These are phyloP conservation scores for Drosophila yakuba DNA, from an alignment of 1,140 invertebrate genomes.

Conservation along the genomic window DNA sequence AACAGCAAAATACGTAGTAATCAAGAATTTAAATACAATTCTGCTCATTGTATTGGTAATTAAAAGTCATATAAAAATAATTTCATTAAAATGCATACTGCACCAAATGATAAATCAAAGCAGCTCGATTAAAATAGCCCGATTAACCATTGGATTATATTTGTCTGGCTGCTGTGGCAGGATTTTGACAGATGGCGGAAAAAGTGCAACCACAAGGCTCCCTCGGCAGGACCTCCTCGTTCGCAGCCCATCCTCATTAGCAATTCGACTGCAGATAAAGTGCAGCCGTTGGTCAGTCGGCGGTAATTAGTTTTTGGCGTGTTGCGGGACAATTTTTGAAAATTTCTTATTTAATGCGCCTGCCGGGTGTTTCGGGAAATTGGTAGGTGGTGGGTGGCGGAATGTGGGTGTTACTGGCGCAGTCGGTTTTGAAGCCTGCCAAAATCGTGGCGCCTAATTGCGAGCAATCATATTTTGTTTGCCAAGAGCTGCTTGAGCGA, in stretches of 20 bases:
- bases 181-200: constrained; percentile 12
- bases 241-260: constrained; percentile 34
- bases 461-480: constrained; percentile 82
- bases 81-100: neutral
- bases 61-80: neutral
- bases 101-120: constrained; percentile 10
- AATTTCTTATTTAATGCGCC: constrained; percentile 80
- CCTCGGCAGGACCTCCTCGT: neutral
- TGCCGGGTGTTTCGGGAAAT: neutral
- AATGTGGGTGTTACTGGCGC: constrained; percentile 11
- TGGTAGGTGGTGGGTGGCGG: neutral
- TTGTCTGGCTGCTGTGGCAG: constrained; percentile 3
- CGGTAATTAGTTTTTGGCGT: constrained; percentile 78
- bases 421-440: constrained; percentile 44
- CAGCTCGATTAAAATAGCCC: neutral
- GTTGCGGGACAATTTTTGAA: constrained; percentile 68
- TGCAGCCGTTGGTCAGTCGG: constrained; percentile 38
- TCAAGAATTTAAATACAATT: too few species aligned
- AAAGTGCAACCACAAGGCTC: neutral
- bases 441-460: constrained; percentile 74
- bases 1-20: too few species aligned
- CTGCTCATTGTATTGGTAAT: too few species aligned
- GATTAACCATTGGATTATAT: constrained; percentile 1
- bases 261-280: constrained; percentile 53
- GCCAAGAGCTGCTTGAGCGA: constrained; percentile 62